Conservation (phyloP, 1,140 invertebrate genomes). For the Drosophila lacteicornis region DNA sequence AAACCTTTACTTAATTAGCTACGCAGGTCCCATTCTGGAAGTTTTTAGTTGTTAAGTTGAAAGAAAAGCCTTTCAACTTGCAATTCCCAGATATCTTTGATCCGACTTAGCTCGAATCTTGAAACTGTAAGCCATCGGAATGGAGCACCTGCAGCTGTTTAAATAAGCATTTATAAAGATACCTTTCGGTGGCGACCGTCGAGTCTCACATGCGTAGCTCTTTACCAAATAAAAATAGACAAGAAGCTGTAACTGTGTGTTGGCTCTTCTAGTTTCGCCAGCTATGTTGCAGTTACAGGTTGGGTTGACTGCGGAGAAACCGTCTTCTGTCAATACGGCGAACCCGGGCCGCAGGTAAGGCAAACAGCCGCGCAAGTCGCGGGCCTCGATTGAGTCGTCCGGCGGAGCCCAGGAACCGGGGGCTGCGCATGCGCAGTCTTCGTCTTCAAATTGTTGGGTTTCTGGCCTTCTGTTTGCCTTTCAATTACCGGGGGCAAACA, state of each 20-base stretch:
- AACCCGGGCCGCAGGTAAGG: conserved; percentile 13
- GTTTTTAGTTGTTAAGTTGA: background rate
- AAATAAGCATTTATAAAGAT: conserved; percentile 22
- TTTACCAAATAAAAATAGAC: conserved; percentile 74
- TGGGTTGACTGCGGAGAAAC: conserved; percentile 57
- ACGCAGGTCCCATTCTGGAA: no score
- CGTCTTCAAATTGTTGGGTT: conserved; percentile 25
- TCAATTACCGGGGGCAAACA: conserved; percentile 71
- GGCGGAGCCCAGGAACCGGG: conserved; percentile 29
- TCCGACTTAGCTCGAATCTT: conserved; percentile 4
- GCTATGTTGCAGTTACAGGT: conserved; percentile 44
- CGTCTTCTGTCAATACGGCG: conserved; percentile 58
- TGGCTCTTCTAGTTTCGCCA: background rate
- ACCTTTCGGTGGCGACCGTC: conserved; percentile 6
- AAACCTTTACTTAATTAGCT: background rate
- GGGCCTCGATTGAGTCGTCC: conserved; percentile 59
- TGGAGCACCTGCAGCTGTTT: conserved; percentile 43
- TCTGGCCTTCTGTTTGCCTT: conserved; percentile 57
- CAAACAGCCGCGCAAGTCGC: conserved; percentile 8
- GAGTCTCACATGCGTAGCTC: conserved; percentile 40
- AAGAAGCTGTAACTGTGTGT: conserved; percentile 73
- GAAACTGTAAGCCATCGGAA: background rate
- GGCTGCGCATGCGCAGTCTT: conserved; percentile 66
- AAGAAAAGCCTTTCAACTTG: background rate
- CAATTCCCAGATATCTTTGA: background rate